Evolutionary conservation across 1,140 invertebrate genomes (phyloP), one percentile per base, ranked within the genome.

Genomic region (Paralvinella palmiformis): DNA sequence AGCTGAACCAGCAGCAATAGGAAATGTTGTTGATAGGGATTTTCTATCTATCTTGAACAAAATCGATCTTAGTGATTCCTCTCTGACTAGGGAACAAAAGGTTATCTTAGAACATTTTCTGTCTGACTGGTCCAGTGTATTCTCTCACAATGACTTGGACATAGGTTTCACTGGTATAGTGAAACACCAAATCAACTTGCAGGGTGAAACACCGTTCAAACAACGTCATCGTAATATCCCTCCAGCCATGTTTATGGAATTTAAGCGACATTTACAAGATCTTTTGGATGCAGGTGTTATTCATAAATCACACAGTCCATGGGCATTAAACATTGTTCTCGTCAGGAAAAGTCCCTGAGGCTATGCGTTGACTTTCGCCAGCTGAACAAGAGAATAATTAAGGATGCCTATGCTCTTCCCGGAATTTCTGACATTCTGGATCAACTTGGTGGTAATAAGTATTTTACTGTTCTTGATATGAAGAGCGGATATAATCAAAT

Each of bases 351-450:
- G 15, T 62, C 36, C 20, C 33, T 71, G 24, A 36, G 69, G 2
- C 50, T 76, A n/a, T 75, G 72, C 48, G 29, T 72, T 2, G 71
- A 74, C 44, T 72, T 62, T 29, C 22, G 69, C 10, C 22, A 33
- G 17, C 45, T 73, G 20, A 74, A 73, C 56, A 41, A 29, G 1
- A 45, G 45, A 3, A 73, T 70, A 3, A 65, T 63, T 15, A 57
- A 65, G 68, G 70, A 48, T 48, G 64, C 50, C 2, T 61, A 63
- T 5, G n/a, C 37, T 35, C 27, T 58, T 7, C 53, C 62, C 4
- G 24, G 29, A 17, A 41, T 63, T 27, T 32, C 33, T 20, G 33
- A 59, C 3, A 41, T 17, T 4, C 31, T 66, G 27, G 65, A 66
- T 32, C n/a, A 27, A 1, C n/a, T 66, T 3, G 5, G 15, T 35